These are phyloP conservation scores for Amorpha juglandis DNA, from an alignment of 2,888 invertebrate genomes.

Conservation along the genomic window DNA sequence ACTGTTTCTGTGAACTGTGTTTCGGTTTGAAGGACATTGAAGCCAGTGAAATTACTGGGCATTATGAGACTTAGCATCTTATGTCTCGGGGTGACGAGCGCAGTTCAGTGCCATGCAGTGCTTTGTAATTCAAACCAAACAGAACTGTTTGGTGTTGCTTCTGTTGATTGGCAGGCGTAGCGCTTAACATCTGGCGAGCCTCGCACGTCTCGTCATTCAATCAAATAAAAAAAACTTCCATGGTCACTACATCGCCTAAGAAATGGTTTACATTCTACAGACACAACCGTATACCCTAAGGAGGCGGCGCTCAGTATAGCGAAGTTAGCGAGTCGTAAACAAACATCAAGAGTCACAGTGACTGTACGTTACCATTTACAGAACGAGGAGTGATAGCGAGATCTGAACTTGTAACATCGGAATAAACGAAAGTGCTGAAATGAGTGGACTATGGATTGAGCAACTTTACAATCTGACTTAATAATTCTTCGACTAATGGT, in stretches of 20 bases:
- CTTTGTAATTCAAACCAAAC: too few relatives aligned
- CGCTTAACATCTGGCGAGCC: too few relatives aligned
- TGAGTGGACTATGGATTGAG: background rate
- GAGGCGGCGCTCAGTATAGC: background rate
- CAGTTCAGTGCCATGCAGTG: too few relatives aligned
- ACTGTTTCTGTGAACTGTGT: too few relatives aligned
- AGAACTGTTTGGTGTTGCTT: too few relatives aligned
- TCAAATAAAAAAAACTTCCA: too few relatives aligned
- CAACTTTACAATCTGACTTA: background rate
- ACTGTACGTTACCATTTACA: background rate
- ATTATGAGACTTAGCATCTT: too few relatives aligned
- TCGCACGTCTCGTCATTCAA: too few relatives aligned
- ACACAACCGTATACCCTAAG: background rate
- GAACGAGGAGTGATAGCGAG: background rate
- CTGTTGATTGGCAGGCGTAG: too few relatives aligned
- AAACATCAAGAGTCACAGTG: slow-evolving; percentile 4
- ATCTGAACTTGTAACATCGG: slow-evolving; percentile 1
- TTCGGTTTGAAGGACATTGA: too few relatives aligned
- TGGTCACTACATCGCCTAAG: background rate
- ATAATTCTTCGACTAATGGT: background rate
- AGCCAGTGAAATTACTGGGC: too few relatives aligned
- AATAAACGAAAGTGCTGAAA: background rate
- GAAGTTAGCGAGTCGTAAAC: slow-evolving; percentile 2
- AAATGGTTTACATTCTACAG: background rate
- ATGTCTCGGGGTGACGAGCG: too few relatives aligned